Conservation (phyloP, 2,797 vertebrate genomes). For the Sarcoramphus papa region DNA sequence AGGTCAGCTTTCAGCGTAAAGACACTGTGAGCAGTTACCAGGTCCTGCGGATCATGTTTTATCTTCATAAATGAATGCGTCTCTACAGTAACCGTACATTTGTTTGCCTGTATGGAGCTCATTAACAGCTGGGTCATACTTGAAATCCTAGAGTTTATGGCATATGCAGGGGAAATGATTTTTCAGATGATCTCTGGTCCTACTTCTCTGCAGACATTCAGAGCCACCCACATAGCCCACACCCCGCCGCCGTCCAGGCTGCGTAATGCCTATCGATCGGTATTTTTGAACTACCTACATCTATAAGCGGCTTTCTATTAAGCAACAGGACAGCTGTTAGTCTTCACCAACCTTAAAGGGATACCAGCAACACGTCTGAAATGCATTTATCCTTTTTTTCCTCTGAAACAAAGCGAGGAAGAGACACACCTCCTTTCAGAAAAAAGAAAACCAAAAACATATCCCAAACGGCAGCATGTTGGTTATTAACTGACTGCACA, state of each 20-base stretch:
- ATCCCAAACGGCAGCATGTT: not conserved
- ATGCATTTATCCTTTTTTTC: not conserved
- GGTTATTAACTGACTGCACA: not conserved
- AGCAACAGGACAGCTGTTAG: not conserved
- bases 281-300: not conserved
- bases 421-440: not conserved
- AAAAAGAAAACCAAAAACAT: not conserved
- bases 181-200: slow-evolving; percentile 26
- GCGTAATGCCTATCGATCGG: accelerated
- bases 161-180: slow-evolving; percentile 25
- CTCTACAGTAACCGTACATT: not conserved
- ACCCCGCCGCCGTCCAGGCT: accelerated
- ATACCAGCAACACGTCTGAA: not conserved
- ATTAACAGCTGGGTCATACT: slow-evolving; percentile 47
- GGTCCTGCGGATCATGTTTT: not conserved
- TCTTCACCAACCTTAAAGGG: not conserved
- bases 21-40: not conserved
- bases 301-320: not conserved
- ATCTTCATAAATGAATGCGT: not conserved
- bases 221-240: slow-evolving; percentile 29
- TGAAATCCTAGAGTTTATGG: slow-evolving; percentile 26
- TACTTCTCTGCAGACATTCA: not conserved
- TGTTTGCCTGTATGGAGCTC: slow-evolving; percentile 47
- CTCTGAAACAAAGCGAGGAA: not conserved
- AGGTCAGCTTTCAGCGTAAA: not conserved